Evolutionary conservation across 2,113 vertebrate genomes (phyloP).

Genomic region (Tauraco erythrolophus): DNA sequence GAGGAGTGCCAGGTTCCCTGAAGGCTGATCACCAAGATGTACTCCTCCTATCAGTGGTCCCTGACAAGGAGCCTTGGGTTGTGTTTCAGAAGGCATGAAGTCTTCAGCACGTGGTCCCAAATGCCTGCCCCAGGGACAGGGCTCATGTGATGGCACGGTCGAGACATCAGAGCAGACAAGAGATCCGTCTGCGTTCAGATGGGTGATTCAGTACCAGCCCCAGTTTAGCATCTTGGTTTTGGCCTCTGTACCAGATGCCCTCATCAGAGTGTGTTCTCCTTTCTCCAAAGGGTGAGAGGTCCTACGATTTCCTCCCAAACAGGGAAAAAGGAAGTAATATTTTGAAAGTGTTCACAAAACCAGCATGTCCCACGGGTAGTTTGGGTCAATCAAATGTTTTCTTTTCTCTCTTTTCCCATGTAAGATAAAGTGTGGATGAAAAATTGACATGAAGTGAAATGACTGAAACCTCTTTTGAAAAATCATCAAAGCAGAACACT

Average conservation of each 20-base stretch:
- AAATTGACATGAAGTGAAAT: slow-evolving; percentile 17
- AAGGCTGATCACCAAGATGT: neutral
- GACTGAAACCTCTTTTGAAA: slow-evolving; percentile 31
- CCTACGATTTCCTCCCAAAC: neutral
- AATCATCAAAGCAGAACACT: slow-evolving; percentile 54
- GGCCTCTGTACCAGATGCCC: neutral
- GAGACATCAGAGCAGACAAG: neutral
- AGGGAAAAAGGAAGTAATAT: neutral
- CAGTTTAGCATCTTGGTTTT: neutral
- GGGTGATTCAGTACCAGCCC: neutral
- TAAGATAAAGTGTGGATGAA: slow-evolving; percentile 26
- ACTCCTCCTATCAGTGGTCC: neutral
- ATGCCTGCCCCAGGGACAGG: neutral
- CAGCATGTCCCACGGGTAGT: neutral
- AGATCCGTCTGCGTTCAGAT: neutral
- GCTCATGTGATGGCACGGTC: rapidly evolving
- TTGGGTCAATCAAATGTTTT: slow-evolving; percentile 43
- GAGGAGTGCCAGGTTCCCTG: neutral
- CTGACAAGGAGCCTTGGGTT: neutral
- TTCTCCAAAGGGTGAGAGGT: neutral
- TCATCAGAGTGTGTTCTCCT: neutral
- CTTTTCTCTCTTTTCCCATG: neutral
- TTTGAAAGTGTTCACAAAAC: neutral
- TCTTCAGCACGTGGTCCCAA: neutral
- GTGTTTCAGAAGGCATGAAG: neutral